Evolutionary conservation across 2,888 invertebrate species (phyloP).

Genomic region (Drosophila kokeensis): DNA sequence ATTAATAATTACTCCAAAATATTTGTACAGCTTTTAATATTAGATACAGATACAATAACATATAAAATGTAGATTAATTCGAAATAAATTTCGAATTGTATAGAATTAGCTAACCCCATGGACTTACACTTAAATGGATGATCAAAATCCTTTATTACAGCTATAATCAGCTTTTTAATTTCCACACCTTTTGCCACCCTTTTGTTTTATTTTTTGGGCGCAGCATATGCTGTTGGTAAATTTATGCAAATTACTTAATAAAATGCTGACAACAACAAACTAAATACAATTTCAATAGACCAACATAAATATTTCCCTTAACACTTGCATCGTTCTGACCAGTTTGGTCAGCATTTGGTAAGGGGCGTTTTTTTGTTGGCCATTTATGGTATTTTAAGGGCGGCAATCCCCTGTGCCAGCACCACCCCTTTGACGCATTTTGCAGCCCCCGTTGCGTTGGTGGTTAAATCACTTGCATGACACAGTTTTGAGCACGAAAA

Average conservation of each 20-base stretch:
- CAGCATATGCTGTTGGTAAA: constrained; percentile 55
- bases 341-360: constrained; percentile 29
- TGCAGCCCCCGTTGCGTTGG: constrained; percentile 41
- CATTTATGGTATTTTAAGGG: constrained; percentile 71
- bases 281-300: constrained; percentile 74
- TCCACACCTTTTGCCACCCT: constrained; percentile 32
- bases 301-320: constrained; percentile 49
- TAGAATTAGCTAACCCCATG: not conserved
- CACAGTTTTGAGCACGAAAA: constrained; percentile 49
- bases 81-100: not conserved
- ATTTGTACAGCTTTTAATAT: not conserved
- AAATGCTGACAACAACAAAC: constrained; percentile 76
- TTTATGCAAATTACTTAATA: constrained; percentile 79
- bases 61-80: not conserved
- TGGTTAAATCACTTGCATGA: constrained; percentile 63
- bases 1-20: not conserved
- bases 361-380: constrained; percentile 69
- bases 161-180: constrained; percentile 48
- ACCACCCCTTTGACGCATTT: constrained; percentile 49
- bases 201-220: not conserved
- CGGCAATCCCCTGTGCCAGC: constrained; percentile 17
- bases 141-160: constrained; percentile 25
- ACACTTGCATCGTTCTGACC: constrained; percentile 16
- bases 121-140: not conserved
- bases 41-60: not conserved